phyloP scores from a whole-genome alignment of 2,797 vertebrate genomes.

The Enteromius radiatus region DNA sequence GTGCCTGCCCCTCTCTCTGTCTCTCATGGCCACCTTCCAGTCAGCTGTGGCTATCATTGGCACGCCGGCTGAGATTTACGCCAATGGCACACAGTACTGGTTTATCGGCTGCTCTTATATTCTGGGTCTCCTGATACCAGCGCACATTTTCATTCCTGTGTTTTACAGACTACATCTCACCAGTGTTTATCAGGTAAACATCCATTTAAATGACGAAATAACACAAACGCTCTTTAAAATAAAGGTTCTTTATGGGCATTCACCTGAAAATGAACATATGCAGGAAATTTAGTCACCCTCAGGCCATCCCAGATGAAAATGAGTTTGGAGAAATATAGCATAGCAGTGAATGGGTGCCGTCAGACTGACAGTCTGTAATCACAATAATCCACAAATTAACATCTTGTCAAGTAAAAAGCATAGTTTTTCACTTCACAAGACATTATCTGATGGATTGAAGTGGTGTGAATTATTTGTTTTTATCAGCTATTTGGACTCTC shows the following conservation, averaged over 20 bases:
- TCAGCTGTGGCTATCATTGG: conserved; percentile 94
- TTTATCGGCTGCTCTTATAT: conserved; percentile 93
- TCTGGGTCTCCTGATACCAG: conserved; percentile 90
- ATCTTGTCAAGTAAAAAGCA: not conserved
- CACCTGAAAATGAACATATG: not conserved
- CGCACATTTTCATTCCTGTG: conserved; percentile 90
- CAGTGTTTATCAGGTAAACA: conserved; percentile 88
- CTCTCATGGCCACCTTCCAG: conserved; percentile 93
- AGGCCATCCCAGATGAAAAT: not conserved
- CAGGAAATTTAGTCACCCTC: not conserved
- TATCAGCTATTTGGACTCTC: not conserved
- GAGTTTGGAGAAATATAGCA: not conserved
- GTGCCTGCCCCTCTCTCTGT: conserved; percentile 88
- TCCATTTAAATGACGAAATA: not conserved
- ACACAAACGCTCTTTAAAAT: not conserved
- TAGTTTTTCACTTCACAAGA: too few relatives aligned
- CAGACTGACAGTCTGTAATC: too few relatives aligned
- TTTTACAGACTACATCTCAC: conserved; percentile 90
- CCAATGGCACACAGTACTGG: conserved; percentile 93
- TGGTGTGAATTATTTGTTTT: not conserved
- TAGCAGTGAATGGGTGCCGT: not conserved
- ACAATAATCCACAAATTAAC: not conserved
- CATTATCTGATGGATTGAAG: not conserved
- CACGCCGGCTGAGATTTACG: conserved; percentile 87
- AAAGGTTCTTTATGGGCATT: not conserved